phyloP scores from a whole-genome alignment of 2,113 vertebrate genomes.

The Salvelinus alpinus region DNA sequence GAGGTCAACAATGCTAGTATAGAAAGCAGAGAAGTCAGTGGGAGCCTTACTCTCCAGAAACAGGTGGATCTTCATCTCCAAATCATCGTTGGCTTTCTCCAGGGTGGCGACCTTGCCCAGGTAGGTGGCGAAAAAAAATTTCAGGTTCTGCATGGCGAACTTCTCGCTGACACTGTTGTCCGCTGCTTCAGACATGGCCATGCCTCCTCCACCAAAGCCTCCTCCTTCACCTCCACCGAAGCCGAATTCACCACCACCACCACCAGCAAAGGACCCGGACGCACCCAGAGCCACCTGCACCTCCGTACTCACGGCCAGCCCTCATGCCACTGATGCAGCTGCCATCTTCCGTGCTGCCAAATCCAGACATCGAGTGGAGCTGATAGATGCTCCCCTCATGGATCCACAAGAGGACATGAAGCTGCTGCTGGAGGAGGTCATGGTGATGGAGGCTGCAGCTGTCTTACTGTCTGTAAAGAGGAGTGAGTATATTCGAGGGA shows the following conservation, averaged over 20 bases:
- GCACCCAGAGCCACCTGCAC: too few species aligned
- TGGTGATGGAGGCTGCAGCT: not conserved
- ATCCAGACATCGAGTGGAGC: not conserved
- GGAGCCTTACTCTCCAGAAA: slow-evolving; percentile 31
- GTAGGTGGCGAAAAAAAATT: slow-evolving; percentile 60
- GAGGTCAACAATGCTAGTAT: slow-evolving; percentile 21
- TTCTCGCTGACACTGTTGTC: slow-evolving; percentile 38
- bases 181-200: slow-evolving; percentile 28
- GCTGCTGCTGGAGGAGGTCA: not conserved
- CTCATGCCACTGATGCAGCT: too few species aligned
- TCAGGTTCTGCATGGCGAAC: slow-evolving; percentile 64
- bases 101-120: slow-evolving; percentile 58
- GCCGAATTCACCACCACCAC: too few species aligned
- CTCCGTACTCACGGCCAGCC: not conserved
- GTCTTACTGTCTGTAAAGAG: too few species aligned
- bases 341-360: too few species aligned
- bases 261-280: too few species aligned
- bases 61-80: slow-evolving; percentile 63
- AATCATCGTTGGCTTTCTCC: slow-evolving; percentile 54
- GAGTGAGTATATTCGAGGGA: too few species aligned
- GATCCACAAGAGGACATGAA: not conserved
- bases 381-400: too few species aligned
- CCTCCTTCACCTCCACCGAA: not conserved
- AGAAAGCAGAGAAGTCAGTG: not conserved
- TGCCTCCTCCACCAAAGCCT: too few species aligned